Evolutionary conservation across 2,113 vertebrate genomes (phyloP).

Genomic region (Siniperca chuatsi): DNA sequence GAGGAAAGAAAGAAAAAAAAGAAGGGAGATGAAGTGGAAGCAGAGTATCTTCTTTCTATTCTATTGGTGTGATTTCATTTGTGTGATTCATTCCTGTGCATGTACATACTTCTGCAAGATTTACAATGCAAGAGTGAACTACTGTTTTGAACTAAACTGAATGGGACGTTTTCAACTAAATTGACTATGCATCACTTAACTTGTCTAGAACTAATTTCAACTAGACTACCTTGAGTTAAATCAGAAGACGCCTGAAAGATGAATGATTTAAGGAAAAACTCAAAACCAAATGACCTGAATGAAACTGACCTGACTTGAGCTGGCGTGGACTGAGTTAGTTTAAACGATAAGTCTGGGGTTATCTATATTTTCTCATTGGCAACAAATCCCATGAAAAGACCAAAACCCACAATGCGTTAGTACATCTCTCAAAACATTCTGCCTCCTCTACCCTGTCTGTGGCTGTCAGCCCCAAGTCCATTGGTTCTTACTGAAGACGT

Average conservation of each 20-base stretch:
- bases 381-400: too few relatives aligned
- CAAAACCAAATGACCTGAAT: too few relatives aligned
- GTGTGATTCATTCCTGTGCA: not conserved
- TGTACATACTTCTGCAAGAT: not conserved
- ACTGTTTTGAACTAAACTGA: not conserved
- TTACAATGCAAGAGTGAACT: not conserved
- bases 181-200: not conserved
- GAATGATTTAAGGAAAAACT: not conserved
- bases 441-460: too few relatives aligned
- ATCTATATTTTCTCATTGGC: too few relatives aligned
- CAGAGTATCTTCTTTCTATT: not conserved
- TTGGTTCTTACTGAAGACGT: too few relatives aligned
- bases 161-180: not conserved
- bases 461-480: too few relatives aligned
- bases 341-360: too few relatives aligned
- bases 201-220: not conserved
- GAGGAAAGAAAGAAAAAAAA: not conserved
- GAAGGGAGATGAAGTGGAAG: not conserved
- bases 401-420: too few relatives aligned
- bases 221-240: not conserved
- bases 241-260: not conserved
- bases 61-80: not conserved
- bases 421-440: too few relatives aligned
- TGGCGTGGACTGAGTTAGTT: too few relatives aligned
- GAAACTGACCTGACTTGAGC: too few relatives aligned